phyloP scores from a whole-genome alignment of 2,113 vertebrate species.

The Hucho hucho region DNA sequence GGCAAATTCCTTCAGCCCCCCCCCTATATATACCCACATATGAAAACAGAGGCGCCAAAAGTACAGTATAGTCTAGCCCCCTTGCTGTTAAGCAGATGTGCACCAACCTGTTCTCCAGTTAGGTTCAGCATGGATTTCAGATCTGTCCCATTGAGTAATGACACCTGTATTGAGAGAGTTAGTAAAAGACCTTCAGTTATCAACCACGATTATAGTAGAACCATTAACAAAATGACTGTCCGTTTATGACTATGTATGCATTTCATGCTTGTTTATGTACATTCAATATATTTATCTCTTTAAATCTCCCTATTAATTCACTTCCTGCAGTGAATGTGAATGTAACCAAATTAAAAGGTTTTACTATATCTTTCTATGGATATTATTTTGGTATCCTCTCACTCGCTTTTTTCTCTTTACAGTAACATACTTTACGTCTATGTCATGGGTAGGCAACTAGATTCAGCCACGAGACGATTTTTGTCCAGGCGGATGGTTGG shows the following conservation, averaged over 20 bases:
- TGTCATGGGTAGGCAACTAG: too few relatives aligned
- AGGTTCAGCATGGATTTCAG: slow-evolving; percentile 81
- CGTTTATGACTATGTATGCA: not conserved
- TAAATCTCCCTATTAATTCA: not conserved
- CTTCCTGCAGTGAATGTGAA: too few relatives aligned
- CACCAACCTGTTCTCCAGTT: slow-evolving; percentile 87
- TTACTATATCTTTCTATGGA: too few relatives aligned
- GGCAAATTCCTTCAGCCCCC: slow-evolving; percentile 47
- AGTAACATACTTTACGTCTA: too few relatives aligned
- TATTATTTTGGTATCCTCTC: too few relatives aligned
- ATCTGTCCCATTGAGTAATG: slow-evolving; percentile 81
- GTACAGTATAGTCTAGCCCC: not conserved
- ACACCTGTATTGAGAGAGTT: slow-evolving; percentile 71
- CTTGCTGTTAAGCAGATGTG: slow-evolving; percentile 22
- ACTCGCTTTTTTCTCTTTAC: too few relatives aligned
- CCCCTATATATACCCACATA: slow-evolving; percentile 11
- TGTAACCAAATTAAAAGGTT: too few relatives aligned
- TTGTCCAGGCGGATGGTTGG: too few relatives aligned
- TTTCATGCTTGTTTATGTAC: not conserved
- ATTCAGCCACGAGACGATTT: too few relatives aligned
- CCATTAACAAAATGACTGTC: too few relatives aligned
- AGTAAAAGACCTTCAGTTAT: not conserved
- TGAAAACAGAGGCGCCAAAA: slow-evolving; percentile 15
- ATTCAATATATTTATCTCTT: not conserved
- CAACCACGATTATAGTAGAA: not conserved